A percentile compares a stretch with the other conserved stretches of the same genome.
phyloP scores from a whole-genome alignment of 30 jellyfish, hydroid and myxozoan species.

The Pelagia noctiluca region DNA sequence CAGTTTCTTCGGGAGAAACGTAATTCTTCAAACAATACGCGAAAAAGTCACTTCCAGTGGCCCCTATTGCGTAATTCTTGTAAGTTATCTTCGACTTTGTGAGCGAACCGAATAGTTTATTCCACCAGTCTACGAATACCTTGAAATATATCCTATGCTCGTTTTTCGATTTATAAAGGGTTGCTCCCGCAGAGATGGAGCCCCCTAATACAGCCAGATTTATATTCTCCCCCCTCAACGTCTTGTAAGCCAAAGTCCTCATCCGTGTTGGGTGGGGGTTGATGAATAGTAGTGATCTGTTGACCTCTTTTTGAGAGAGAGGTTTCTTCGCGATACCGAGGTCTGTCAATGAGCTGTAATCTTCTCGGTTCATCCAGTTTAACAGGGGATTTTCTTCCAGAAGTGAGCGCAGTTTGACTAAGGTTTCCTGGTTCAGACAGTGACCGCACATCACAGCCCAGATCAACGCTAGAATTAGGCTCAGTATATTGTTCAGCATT shows the following conservation, averaged over 20 bases:
- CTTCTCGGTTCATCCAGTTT: constrained; percentile 85
- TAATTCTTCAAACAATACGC: constrained; percentile 93
- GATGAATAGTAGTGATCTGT: constrained; percentile 64
- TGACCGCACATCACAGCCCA: not conserved
- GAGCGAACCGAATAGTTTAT: constrained; percentile 72
- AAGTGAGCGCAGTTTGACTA: constrained; percentile 64
- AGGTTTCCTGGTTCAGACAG: constrained; percentile 63
- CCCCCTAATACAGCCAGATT: constrained; percentile 91
- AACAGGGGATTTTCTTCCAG: constrained; percentile 81
- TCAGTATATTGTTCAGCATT: not conserved
- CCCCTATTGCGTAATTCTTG: constrained; percentile 87
- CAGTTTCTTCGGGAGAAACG: constrained; percentile 80
- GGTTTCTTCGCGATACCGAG: constrained; percentile 73
- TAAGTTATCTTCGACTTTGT: constrained; percentile 76
- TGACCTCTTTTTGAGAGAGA: constrained; percentile 67
- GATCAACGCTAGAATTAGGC: not conserved
- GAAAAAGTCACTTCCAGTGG: constrained; percentile 96
- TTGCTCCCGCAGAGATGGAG: constrained; percentile 97
- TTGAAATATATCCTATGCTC: constrained; percentile 70
- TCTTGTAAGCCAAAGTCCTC: constrained; percentile 69
- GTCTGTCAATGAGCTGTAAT: constrained; percentile 68
- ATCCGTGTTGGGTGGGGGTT: constrained; percentile 74
- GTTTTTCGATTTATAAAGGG: constrained; percentile 74
- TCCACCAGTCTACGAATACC: constrained; percentile 91
- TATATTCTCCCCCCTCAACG: constrained; percentile 75